Percentiles rank a stretch among this genome's conserved stretches.
Conservation (phyloP, 2,888 invertebrate genomes). For the Metacarcinus magister region DNA sequence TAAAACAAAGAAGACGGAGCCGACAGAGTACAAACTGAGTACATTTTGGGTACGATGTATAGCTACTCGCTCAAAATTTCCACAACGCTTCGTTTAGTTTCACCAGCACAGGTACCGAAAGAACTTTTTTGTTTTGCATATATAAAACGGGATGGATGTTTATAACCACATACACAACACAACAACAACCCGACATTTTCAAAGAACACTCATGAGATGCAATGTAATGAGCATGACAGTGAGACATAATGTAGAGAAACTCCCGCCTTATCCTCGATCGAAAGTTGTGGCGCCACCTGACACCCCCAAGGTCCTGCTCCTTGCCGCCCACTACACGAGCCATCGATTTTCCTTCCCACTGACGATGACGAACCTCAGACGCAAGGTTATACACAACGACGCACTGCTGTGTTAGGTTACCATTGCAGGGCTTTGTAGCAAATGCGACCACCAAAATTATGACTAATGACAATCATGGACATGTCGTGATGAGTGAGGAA, state of each 20-base stretch:
- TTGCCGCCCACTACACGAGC: background rate
- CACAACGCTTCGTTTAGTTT: background rate
- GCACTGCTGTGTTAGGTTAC: background rate
- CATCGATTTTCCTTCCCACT: constrained; percentile 32
- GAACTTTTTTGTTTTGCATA: background rate
- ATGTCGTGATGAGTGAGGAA: background rate
- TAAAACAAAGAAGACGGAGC: background rate
- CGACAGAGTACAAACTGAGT: constrained; percentile 1
- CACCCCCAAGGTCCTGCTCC: background rate
- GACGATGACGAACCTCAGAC: background rate
- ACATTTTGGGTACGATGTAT: constrained; percentile 36
- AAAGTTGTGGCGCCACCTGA: background rate
- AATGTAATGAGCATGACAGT: background rate
- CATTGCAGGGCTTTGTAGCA: background rate
- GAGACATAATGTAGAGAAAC: background rate
- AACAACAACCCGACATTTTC: background rate
- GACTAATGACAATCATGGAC: background rate
- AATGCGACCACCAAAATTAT: background rate
- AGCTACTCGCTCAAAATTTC: background rate
- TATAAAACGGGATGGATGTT: background rate
- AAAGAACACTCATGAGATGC: background rate
- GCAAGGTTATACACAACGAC: background rate
- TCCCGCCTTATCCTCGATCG: background rate
- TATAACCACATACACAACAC: background rate
- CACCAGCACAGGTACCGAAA: background rate